Conservation (phyloP, 1,140 invertebrate genomes). For the Trypoxylus dichotomus region DNA sequence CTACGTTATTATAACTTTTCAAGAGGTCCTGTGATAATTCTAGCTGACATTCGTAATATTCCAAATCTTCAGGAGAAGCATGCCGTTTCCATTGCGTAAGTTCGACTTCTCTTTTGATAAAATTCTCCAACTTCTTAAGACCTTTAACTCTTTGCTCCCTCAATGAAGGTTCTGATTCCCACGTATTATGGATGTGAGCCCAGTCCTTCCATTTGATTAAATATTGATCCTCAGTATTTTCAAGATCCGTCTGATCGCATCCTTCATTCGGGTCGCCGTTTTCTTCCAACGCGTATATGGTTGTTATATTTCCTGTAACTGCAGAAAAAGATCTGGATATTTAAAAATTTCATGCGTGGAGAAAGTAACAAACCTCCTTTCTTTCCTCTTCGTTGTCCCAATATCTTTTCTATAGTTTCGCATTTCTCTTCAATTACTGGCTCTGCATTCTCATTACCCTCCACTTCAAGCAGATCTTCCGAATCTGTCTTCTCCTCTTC, state of each 20-base stretch:
- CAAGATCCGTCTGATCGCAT: constrained; percentile 61
- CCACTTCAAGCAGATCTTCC: constrained; percentile 87
- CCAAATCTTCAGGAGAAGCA: constrained; percentile 94
- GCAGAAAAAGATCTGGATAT: constrained; percentile 42
- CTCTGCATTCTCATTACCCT: constrained; percentile 60
- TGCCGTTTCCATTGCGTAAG: constrained; percentile 80
- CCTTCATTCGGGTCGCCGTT: constrained; percentile 91
- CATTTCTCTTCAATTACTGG: constrained; percentile 75
- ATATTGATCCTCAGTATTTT: constrained; percentile 84
- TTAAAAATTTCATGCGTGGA: not conserved
- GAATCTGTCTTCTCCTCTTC: constrained; percentile 88
- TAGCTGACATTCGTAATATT: constrained; percentile 94
- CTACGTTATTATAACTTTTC: constrained; percentile 87
- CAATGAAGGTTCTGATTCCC: constrained; percentile 92
- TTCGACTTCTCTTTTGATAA: constrained; percentile 88
- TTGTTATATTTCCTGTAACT: constrained; percentile 94
- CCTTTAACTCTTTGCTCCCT: constrained; percentile 94
- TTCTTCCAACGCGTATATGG: constrained; percentile 94
- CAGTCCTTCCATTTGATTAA: constrained; percentile 98
- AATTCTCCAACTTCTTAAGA: constrained; percentile 97
- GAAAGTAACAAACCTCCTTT: constrained; percentile 66
- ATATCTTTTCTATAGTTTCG: constrained; percentile 92
- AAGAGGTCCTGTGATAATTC: constrained; percentile 90
- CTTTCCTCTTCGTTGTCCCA: constrained; percentile 81
- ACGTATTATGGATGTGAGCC: constrained; percentile 99